Base-by-base conservation (phyloP, 2,888 invertebrate genomes). In the Temnothorax ravouxi region DNA sequence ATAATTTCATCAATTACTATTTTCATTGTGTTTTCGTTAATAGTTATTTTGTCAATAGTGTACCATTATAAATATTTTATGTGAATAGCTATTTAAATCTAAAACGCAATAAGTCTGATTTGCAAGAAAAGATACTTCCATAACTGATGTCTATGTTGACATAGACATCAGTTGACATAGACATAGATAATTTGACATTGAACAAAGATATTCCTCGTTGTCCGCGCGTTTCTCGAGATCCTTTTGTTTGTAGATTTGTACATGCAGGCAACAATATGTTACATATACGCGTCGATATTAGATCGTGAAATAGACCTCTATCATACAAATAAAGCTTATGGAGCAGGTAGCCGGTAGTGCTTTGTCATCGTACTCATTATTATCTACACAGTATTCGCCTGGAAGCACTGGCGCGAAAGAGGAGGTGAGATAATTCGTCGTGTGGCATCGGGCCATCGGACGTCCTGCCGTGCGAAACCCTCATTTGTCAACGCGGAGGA, bases 401-500 rank as follows among this genome's bases (percentile, higher is more conserved):
- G 29, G 54, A 69, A 77, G 54, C 54, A 44, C 87, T 8, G 47
- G n/a, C 87, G 86, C 47, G 34, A 50, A 64, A 29, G 34, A 67
- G 50, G 88, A 89, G 88, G 88, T 89, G 87, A 90, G 88, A 88
- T 92, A 91, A 92, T 88, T 89, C 88, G 89, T 88, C 83, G 88
- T 81, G 86, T 86, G 84, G 86, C 88, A 89, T 87, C 88, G 86
- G 83, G 87, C 86, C 82, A 85, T 89, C 92, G 91, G 91, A 91
- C 88, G 87, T 92, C 91, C 89, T 87, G 87, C 86, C 84, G 91
- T 82, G 89, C 85, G 86, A 80, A 84, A 88, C 88, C 85, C 89
- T 91, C 92, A 91, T 93, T 93, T 93, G 90, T 93, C 93, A 93
- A 88, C 89, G 86, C 86, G 86, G 84, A 91, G 92, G 91, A 93